Conservation (phyloP, 2,888 invertebrate genomes). For the Drosophila yooni region DNA sequence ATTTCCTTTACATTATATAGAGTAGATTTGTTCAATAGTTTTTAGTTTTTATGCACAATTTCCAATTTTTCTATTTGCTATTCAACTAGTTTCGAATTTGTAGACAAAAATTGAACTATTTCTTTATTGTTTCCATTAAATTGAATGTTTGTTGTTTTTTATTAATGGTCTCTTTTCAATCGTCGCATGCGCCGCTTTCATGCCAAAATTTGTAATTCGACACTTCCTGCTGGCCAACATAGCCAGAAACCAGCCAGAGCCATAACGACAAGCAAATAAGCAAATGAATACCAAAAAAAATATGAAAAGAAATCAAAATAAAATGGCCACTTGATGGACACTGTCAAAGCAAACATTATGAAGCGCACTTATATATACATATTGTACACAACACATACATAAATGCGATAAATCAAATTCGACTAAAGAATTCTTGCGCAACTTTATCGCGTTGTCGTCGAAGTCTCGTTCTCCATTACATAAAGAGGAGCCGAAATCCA, state of each 20-base stretch:
- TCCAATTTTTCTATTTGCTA: not conserved
- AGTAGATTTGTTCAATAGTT: not conserved
- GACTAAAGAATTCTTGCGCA: slow-evolving; percentile 63
- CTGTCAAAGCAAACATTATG: slow-evolving; percentile 21
- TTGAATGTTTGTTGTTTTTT: slow-evolving; percentile 41
- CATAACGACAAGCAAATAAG: slow-evolving; percentile 20
- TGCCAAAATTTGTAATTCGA: slow-evolving; percentile 57
- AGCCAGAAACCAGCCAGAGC: slow-evolving; percentile 2
- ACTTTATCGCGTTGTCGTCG: slow-evolving; percentile 24
- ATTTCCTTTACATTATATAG: not conserved
- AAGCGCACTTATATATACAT: slow-evolving; percentile 12
- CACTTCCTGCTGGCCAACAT: slow-evolving; percentile 66
- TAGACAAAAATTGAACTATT: not conserved
- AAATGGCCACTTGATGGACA: slow-evolving; percentile 68
- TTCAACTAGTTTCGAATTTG: not conserved
- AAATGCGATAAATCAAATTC: slow-evolving; percentile 41
- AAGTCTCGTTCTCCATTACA: slow-evolving; percentile 47
- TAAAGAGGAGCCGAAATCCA: slow-evolving; percentile 46
- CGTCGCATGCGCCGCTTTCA: slow-evolving; percentile 57
- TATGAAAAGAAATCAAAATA: slow-evolving; percentile 50
- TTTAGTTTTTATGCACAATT: not conserved
- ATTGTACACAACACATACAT: slow-evolving; percentile 9
- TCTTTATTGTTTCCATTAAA: slow-evolving; percentile 18
- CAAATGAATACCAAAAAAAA: slow-evolving; percentile 30
- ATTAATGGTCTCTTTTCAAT: slow-evolving; percentile 13